Evolutionary conservation across 2,797 vertebrate genomes (phyloP).

Genomic region (Oryzias dopingdopingensis): DNA sequence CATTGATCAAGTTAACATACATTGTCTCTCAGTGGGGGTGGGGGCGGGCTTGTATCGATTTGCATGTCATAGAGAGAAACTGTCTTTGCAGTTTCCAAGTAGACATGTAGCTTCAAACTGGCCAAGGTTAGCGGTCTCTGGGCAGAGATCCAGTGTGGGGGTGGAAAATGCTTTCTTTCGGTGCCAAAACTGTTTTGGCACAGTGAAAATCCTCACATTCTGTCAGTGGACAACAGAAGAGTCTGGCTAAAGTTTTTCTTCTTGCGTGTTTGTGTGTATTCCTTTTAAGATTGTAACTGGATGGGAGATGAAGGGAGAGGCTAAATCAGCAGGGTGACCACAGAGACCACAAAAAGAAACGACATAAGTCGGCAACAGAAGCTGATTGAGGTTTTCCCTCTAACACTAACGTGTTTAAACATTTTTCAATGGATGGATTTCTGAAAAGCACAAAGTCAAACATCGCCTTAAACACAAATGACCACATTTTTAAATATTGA

Average conservation of each 20-base stretch:
- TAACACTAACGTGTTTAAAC: too few species aligned
- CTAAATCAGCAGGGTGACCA: too few species aligned
- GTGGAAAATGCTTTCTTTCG: slow-evolving; percentile 51
- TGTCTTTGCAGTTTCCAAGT: slow-evolving; percentile 52
- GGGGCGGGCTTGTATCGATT: slow-evolving; percentile 45
- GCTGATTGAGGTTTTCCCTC: too few species aligned
- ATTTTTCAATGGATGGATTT: too few species aligned
- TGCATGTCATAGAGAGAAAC: slow-evolving; percentile 49
- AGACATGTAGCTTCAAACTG: slow-evolving; percentile 44
- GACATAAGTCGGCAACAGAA: too few species aligned
- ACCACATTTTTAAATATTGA: too few species aligned
- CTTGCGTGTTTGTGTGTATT: too few species aligned
- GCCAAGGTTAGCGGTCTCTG: slow-evolving; percentile 38
- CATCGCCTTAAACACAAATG: too few species aligned
- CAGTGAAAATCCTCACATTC: slow-evolving; percentile 35
- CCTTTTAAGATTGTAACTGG: slow-evolving; percentile 26
- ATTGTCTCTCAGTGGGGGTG: slow-evolving; percentile 40
- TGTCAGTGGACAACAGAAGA: slow-evolving; percentile 42
- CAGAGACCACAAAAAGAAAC: too few species aligned
- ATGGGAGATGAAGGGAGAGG: neutral
- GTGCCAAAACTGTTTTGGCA: slow-evolving; percentile 60
- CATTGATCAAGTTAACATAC: slow-evolving; percentile 63
- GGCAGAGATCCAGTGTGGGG: slow-evolving; percentile 49
- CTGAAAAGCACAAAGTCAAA: too few species aligned
- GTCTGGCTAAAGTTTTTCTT: slow-evolving; percentile 32